Base-by-base conservation (phyloP, 2,888 invertebrate species). In the Halictus quadricinctus region DNA sequence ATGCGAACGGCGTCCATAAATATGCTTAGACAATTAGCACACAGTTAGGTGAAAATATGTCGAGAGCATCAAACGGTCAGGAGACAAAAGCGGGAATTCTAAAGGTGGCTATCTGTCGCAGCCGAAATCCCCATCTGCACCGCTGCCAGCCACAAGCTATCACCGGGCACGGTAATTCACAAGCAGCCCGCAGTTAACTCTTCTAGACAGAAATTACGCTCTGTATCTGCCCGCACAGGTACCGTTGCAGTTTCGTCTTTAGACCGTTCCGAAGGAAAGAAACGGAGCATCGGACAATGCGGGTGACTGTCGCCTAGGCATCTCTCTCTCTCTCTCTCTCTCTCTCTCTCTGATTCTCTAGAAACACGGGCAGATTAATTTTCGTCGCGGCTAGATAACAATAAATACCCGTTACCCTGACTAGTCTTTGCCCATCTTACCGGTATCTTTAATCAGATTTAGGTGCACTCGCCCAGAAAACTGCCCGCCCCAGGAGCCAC, bases 401-500 rank as follows among this genome's bases (percentile, higher is more conserved):
- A 86, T 85, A 86, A 86, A 85, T 86, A 86, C 74, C 74, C 74
- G 13, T 73, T 70, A 72, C n/a, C 79, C 41, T n/a, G 41, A 18
- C 72, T 76, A 43, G 50, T 60, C 70, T 66, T 41, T n/a, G 72
- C 36, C 43, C 69, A 36, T 43, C 79, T 74, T 60, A 54, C 81
- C 29, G 76, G 69, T 84, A 86, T 86, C 85, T 86, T 79, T 84
- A 86, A 86, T 86, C 85, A 81, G 86, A 85, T 87, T 87, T 86
- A 87, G 64, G 72, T 76, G 72, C 66, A 72, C 64, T 54, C 70
- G n/a, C 43, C 54, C 70, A 69, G 85, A 79, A 87, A 85, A 86
- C 73, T 80, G 75, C 43, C 76, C 76, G 69, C 21, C 54, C 8
- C 15, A 7, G 18, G 15, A 48, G 41, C 15, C 72, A 70, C 54